Evolutionary conservation across 2,797 vertebrate genomes (phyloP).

Genomic region (Jordanella pulchra): DNA sequence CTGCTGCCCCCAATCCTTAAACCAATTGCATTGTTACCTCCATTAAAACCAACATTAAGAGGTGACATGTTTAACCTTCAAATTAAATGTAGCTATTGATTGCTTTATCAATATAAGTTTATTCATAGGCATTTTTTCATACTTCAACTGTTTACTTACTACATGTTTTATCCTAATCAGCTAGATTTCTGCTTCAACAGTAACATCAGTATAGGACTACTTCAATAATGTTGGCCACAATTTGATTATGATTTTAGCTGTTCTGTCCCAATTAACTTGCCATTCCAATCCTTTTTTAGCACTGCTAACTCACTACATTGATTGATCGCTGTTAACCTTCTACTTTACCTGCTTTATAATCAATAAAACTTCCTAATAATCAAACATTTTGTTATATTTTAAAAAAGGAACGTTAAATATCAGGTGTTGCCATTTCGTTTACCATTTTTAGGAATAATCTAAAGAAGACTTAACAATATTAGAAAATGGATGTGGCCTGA

Average conservation of each 20-base stretch:
- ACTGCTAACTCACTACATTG: neutral
- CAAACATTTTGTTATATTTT: neutral
- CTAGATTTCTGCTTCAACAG: too few species aligned
- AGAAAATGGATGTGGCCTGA: neutral
- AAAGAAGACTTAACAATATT: neutral
- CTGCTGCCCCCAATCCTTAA: neutral
- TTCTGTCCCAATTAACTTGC: too few species aligned
- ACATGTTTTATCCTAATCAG: neutral
- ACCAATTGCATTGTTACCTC: too few species aligned
- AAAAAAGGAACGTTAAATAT: neutral
- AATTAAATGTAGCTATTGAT: neutral
- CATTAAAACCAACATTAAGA: neutral
- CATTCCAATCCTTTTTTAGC: neutral
- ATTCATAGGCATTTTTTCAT: neutral
- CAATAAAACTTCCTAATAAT: neutral
- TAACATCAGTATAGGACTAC: too few species aligned
- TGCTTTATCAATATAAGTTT: neutral
- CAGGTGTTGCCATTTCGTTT: neutral
- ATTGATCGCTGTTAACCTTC: neutral
- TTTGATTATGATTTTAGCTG: too few species aligned
- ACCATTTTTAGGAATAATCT: neutral
- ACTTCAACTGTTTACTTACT: neutral
- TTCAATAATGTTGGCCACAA: too few species aligned
- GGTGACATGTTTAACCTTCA: neutral
- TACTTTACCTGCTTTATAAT: neutral